Base-by-base conservation (phyloP, 2,888 invertebrate species). In the Ophonus ardosiacus region DNA sequence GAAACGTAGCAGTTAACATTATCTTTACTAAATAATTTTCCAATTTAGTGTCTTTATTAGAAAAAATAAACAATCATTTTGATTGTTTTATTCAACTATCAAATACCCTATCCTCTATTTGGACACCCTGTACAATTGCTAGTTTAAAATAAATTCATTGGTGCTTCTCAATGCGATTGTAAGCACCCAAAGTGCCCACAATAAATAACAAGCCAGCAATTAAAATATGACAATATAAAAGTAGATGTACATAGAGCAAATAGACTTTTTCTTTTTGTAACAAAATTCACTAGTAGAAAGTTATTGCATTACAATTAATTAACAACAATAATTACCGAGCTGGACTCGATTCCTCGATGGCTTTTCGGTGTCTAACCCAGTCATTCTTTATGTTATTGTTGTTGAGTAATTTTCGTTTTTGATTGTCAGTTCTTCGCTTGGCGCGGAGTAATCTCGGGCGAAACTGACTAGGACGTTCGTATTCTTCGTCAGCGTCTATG, bases 321-420 rank as follows among this genome's bases (percentile, higher is more conserved):
- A 68, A 85, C 85, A 85, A 85, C 80, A 85, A 80, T 80, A 85
- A 85, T 85, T 85, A 85, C 85, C 85, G 76, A 38, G 71, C 31
- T 43, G 79, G 71, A 18, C 71, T 71, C 18, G 71, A 80, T 43
- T 85, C 80, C 24, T 85, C 85, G 7, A 85, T 85, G 13, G 85
- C 90, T 84, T 89, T 88, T 86, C 90, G 88, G 87, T 90, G 90
- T 87, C 90, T 90, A 56, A 90, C 89, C 91, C 91, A 90, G 65
- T 91, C 91, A 82, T 85, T 85, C 40, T 85, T 85, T 84, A 88
- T 89, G 86, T 88, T 89, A 87, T 89, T 90, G 51, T 87, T 88
- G 80, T 89, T 88, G 85, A 86, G 86, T 57, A 86, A 65, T 40
- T 87, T 85, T 59, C 87, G 87, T 85, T 89, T 89, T 17, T 87